These are phyloP conservation scores for Campaea margaritaria DNA, from an alignment of 2,888 invertebrate species.

Conservation along the genomic window DNA sequence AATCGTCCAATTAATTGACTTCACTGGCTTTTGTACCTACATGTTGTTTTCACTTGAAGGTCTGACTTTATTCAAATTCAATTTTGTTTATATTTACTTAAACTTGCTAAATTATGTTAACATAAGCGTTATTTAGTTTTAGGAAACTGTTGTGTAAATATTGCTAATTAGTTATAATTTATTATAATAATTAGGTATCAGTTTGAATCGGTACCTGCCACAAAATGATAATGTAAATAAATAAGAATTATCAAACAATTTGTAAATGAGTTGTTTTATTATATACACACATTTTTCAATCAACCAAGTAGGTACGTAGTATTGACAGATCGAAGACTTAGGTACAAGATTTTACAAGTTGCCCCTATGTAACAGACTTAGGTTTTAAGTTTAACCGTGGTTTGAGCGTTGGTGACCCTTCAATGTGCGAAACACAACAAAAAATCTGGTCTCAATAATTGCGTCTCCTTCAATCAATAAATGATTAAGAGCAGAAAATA, in stretches of 20 bases:
- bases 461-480: no score
- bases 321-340: no score
- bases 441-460: no score
- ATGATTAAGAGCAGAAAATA: no score
- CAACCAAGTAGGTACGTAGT: background rate
- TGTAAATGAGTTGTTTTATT: conserved; percentile 55
- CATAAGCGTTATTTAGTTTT: conserved; percentile 83
- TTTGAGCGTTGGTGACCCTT: no score
- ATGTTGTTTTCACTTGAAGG: background rate
- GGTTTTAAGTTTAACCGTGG: no score
- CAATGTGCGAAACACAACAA: no score
- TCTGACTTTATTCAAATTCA: background rate
- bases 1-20: background rate
- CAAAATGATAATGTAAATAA: conserved; percentile 63
- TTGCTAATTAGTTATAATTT: conserved; percentile 48
- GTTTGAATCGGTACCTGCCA: conserved; percentile 26
- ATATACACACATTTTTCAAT: background rate
- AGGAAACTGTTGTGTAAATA: conserved; percentile 79
- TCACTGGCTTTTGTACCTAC: background rate
- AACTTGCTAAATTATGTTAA: conserved; percentile 44
- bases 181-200: conserved; percentile 26
- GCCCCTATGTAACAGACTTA: no score
- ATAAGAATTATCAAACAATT: conserved; percentile 71
- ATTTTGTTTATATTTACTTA: background rate
- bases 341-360: no score